phyloP scores from a whole-genome alignment of 2,113 vertebrate genomes.

The Carlito syrichta region DNA sequence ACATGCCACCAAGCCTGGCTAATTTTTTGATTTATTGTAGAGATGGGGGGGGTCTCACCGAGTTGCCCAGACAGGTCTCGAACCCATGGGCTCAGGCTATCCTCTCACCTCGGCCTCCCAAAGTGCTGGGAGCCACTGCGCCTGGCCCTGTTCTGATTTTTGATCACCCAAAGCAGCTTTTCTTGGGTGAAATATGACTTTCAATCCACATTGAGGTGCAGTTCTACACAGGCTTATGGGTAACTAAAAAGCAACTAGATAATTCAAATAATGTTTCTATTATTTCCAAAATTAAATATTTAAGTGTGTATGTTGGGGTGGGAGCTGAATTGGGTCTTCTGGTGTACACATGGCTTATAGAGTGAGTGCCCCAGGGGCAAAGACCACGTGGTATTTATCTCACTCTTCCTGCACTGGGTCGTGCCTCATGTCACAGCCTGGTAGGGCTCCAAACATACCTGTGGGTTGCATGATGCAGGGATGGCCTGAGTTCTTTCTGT shows the following conservation, averaged over 20 bases:
- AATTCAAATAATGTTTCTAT: not conserved
- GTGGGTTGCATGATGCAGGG: not conserved
- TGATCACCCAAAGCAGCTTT: not conserved
- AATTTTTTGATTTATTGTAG: too few relatives aligned
- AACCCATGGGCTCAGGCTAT: too few relatives aligned
- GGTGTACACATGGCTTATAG: not conserved
- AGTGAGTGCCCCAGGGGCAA: not conserved
- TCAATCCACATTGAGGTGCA: not conserved
- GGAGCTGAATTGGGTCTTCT: not conserved
- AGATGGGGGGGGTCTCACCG: too few relatives aligned
- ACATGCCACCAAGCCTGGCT: too few relatives aligned
- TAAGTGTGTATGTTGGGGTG: not conserved
- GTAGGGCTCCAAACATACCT: not conserved
- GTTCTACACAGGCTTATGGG: not conserved
- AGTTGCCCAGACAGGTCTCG: too few relatives aligned
- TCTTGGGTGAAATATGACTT: not conserved
- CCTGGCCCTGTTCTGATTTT: not conserved
- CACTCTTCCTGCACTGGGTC: too few relatives aligned
- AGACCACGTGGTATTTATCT: not conserved
- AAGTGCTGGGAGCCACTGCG: too few relatives aligned
- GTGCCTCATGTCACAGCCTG: not conserved
- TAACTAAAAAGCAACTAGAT: not conserved
- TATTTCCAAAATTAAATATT: not conserved
- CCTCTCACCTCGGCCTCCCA: too few relatives aligned
- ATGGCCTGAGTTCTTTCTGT: not conserved